Base-by-base conservation (phyloP, 2,888 invertebrate genomes). In the Tetheella fluctuosa region DNA sequence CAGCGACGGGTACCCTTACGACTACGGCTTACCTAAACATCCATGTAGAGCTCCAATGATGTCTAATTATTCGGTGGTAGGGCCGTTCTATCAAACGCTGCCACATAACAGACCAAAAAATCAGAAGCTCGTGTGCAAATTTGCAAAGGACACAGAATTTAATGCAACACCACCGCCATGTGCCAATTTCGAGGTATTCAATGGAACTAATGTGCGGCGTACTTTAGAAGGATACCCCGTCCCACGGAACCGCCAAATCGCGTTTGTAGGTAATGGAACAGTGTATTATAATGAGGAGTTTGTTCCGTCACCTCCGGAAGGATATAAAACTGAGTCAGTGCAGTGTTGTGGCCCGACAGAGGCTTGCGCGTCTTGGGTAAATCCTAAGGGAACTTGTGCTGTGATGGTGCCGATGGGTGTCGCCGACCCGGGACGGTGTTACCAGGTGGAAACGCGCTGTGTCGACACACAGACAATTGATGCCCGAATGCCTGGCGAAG, bases 191-290 rank as follows among this genome's bases (percentile, higher is more conserved):
- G 93, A 93, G 73, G 82, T 85, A 67, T 91, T 90, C 68, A 89
- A 85, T 67, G 89, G 92, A 58, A 84, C 90, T 53, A 95, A 95
- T 80, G 94, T 96, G 57, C 94, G 97, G 68, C 96, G 96, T 79
- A 97, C 97, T 5, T 95, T 96, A 60, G 97, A 97, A 71, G 97
- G 97, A 10, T 97, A 97, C 84, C 97, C 97, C 0, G 94, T 95
- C 58, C 94, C 94, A 61, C 86, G 90, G 52, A 92, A 90, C 73
- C 88, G 93, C 60, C 93, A 91, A 70, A 93, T 94, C 59, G 93
- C 93, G 15, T 89, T 90, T 65, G 89, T 91, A 1, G 92, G 91
- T 13, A 92, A 91, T 61, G 91, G 91, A 7, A 89, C 91, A 5
- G 88, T 91, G 68, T 91, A 91, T 79, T 91, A 89, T 74, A 89